These are phyloP conservation scores for Drosophila sucinea DNA, from an alignment of 1,140 invertebrate species.

Conservation along the genomic window DNA sequence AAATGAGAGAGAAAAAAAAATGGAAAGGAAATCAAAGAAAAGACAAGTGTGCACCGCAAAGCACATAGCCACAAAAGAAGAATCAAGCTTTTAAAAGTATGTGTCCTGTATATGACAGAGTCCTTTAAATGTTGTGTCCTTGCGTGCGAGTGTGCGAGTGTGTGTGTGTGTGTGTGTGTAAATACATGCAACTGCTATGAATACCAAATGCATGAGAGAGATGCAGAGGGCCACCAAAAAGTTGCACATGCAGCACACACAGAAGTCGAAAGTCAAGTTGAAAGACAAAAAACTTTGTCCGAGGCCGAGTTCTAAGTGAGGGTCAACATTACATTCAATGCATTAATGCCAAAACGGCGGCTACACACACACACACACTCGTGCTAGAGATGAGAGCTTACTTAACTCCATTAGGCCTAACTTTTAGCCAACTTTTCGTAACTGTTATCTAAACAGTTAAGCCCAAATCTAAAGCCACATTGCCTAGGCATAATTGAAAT, in stretches of 20 bases:
- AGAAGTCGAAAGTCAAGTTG: slow-evolving; percentile 69
- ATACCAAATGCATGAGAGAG: slow-evolving; percentile 64
- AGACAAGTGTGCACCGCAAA: slow-evolving; percentile 65
- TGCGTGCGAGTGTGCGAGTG: slow-evolving; percentile 17
- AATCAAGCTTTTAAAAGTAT: slow-evolving; percentile 64
- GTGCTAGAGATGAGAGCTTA: slow-evolving; percentile 32
- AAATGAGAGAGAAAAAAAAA: slow-evolving; percentile 26
- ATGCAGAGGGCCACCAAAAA: slow-evolving; percentile 31
- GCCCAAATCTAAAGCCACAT: no score
- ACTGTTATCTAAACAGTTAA: no score
- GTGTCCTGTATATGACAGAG: slow-evolving; percentile 22
- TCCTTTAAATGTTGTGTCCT: background rate
- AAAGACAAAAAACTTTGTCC: slow-evolving; percentile 47
- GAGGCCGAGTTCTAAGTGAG: slow-evolving; percentile 43
- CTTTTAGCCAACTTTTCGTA: background rate
- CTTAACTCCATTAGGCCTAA: slow-evolving; percentile 14
- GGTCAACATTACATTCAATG: slow-evolving; percentile 55
- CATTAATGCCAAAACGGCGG: slow-evolving; percentile 1
- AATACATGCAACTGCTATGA: slow-evolving; percentile 66
- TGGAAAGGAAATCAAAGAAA: slow-evolving; percentile 38
- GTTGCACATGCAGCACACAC: slow-evolving; percentile 35
- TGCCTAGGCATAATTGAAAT: no score
- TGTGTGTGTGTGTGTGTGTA: slow-evolving; percentile 20
- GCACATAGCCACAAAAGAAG: slow-evolving; percentile 54
- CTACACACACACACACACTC: slow-evolving; percentile 8